Percentiles rank a stretch among this genome's conserved stretches.
Evolutionary conservation across 1,140 invertebrate species (phyloP).

Genomic region (Chelonus insularis): DNA sequence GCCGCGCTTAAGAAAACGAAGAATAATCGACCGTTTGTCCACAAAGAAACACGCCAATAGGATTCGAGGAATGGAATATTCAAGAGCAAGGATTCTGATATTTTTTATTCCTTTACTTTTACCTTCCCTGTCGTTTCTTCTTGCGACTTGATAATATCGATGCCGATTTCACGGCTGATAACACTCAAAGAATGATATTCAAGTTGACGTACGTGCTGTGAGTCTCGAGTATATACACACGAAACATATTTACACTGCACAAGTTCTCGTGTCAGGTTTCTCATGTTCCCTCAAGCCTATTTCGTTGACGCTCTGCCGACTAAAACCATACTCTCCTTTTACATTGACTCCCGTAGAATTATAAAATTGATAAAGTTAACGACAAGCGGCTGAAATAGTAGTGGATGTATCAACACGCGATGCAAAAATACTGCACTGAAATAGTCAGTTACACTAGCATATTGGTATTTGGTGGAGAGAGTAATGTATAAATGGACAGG

Average conservation of each 20-base stretch:
- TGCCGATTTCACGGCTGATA: conserved; percentile 12
- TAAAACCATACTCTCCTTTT: not conserved
- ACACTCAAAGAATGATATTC: conserved; percentile 1
- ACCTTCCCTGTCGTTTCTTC: not conserved
- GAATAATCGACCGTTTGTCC: conserved; percentile 28
- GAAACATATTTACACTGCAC: not conserved
- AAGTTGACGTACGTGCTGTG: not conserved
- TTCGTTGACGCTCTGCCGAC: no score
- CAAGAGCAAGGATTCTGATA: conserved; percentile 1
- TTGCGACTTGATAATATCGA: conserved; percentile 1
- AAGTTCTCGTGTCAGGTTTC: not conserved
- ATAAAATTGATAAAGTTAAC: conserved; percentile 22
- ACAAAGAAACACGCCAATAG: conserved; percentile 19
- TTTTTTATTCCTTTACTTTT: not conserved
- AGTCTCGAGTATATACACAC: not conserved
- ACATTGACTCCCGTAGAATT: conserved; percentile 1
- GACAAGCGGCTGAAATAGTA: not conserved
- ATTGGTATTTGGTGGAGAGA: no score
- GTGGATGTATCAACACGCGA: conserved; percentile 21
- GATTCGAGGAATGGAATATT: conserved; percentile 26
- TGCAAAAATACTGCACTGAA: not conserved
- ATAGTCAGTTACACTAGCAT: no score
- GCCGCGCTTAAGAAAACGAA: conserved; percentile 14
- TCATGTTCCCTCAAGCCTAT: no score
- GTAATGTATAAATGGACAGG: not conserved